These are phyloP conservation scores for Drosophila vallismaia DNA, from an alignment of 2,888 invertebrate species.

Conservation along the genomic window DNA sequence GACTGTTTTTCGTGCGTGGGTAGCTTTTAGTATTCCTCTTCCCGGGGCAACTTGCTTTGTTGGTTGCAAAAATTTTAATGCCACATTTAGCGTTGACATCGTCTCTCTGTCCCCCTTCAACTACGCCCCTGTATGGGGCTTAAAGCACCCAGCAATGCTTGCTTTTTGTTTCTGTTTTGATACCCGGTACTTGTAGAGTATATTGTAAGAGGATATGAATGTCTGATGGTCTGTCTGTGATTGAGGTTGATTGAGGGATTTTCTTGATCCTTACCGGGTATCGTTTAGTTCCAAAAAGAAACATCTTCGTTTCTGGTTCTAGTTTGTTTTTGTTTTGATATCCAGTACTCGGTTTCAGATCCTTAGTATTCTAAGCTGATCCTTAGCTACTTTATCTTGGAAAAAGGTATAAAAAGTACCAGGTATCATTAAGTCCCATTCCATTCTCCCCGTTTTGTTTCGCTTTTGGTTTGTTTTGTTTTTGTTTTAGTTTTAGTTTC, in stretches of 20 bases:
- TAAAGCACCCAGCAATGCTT: neutral
- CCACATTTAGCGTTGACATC: slow-evolving; percentile 65
- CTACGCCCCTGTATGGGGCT: neutral
- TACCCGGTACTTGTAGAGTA: neutral
- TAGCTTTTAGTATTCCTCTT: neutral
- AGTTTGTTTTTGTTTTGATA: no score
- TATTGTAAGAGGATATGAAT: neutral
- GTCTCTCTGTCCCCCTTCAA: neutral
- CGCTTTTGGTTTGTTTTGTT: slow-evolving; percentile 3
- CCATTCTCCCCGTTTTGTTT: neutral
- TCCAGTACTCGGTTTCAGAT: no score
- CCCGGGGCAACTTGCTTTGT: slow-evolving; percentile 37
- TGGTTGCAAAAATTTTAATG: slow-evolving; percentile 71
- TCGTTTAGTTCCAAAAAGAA: no score
- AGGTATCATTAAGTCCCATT: neutral
- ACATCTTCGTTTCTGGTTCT: no score
- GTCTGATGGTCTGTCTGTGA: no score
- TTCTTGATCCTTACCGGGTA: no score
- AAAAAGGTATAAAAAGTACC: neutral
- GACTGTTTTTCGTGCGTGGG: slow-evolving; percentile 4
- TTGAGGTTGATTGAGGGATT: no score
- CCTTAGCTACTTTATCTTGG: neutral
- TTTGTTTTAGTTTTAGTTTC: slow-evolving; percentile 3
- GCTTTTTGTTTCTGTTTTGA: neutral
- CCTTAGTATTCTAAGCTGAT: no score